Evolutionary conservation across 2,888 invertebrate genomes (phyloP).

Genomic region (Drosophila monieri): DNA sequence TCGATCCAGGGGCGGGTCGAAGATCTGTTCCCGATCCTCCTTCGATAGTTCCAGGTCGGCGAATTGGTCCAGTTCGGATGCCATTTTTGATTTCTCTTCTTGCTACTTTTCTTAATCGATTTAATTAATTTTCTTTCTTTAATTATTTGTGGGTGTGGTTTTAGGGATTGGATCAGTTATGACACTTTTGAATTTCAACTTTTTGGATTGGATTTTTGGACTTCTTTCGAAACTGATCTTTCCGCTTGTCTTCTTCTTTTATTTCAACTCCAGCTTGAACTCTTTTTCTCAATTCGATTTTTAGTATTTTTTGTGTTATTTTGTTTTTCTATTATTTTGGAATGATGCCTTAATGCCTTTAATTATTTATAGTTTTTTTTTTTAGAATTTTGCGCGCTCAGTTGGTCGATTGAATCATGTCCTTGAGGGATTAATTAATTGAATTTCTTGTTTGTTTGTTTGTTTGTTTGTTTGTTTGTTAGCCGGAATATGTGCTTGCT

Average conservation of each 20-base stretch:
- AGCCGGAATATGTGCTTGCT: conserved; percentile 1
- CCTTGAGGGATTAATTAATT: conserved; percentile 30
- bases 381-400: conserved; percentile 17
- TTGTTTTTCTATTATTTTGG: conserved; percentile 25
- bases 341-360: conserved; percentile 32
- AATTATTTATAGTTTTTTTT: conserved; percentile 47
- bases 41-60: conserved; percentile 88
- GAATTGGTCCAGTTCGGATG: conserved; percentile 86
- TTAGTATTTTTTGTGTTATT: neutral
- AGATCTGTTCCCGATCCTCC: conserved; percentile 90
- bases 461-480: too few relatives aligned
- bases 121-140: neutral
- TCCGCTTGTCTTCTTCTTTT: conserved; percentile 26
- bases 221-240: conserved; percentile 12
- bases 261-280: conserved; percentile 23
- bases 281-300: conserved; percentile 15
- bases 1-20: conserved; percentile 86
- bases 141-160: neutral
- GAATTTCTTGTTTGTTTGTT: too few relatives aligned
- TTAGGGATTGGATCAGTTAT: neutral
- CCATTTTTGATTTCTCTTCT: conserved; percentile 73
- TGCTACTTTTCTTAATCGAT: conserved; percentile 27
- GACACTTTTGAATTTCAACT: conserved; percentile 54
- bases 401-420: conserved; percentile 44
- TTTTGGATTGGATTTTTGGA: conserved; percentile 7